Base-by-base conservation (phyloP, 2,888 invertebrate genomes). In the Tetheella fluctuosa region DNA sequence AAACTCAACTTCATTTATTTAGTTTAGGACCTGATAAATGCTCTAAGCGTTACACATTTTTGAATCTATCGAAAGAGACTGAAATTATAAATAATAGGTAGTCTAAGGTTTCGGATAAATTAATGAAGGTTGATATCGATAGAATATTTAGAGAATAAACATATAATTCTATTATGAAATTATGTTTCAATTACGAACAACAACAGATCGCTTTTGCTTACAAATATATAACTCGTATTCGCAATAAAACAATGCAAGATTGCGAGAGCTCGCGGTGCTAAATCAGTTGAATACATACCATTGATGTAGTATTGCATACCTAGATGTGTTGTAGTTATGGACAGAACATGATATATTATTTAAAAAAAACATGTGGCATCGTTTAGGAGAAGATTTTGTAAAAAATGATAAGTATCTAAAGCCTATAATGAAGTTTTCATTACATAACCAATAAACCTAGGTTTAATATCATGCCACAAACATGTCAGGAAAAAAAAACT, bases 231-330 rank as follows among this genome's bases (percentile, higher is more conserved):
- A 71, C 66, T 63, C 59, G 59, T 60, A 60, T 58, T 70, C 64
- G 56, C 64, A 64, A 70, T 74, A 77, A 77, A 79, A 79, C 76
- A 78, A 76, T 77, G 72, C 74, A 74, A 75, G 70, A 78, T 76
- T 66, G 63, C 63, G 55, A 34, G 63, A 57, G 64, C 60, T 64
- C 52, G 54, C 56, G 59, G 61, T 64, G 66, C 67, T 80, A 80
- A 81, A 83, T 83, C 81, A 80, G 69, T 65, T 71, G 72, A 78
- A 79, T 80, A 74, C 78, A 65, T 58, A 48, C 48, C 48, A 48
- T 20, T 2, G 48, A 48, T 48, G 20, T 20, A 48, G 2, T 8
- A 48, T 17, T 7, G 20, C 10, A 48, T 20, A n/a, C n/a, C n/a
- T n/a, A 20, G 20, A 48, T 48, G 20, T 20, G 34, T 0, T 34